Base-by-base conservation (phyloP, 2,113 vertebrate species). In the Rhinogobius similis region DNA sequence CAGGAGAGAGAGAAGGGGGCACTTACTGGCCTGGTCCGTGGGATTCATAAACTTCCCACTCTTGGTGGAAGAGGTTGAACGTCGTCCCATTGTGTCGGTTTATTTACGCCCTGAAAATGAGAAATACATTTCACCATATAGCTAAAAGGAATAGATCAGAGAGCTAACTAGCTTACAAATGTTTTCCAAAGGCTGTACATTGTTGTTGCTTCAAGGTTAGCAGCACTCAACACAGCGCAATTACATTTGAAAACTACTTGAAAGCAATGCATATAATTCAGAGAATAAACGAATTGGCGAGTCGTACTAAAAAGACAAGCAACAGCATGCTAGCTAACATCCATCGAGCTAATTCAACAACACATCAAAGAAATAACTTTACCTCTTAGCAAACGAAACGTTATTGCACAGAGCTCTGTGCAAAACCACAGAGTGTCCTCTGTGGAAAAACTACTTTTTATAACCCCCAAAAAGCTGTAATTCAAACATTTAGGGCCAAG, bases 1-100 rank as follows among this genome's bases (percentile, higher is more conserved):
- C 20, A 18, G 13, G 52, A 44, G n/a, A 0, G 72, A 23, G n/a
- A 52, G 16, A 36, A n/a, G n/a, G n/a, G 0, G 8, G 62, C 58
- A 98, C 98, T 96, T 91, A 98, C 98, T 92, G 78, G 98, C 98
- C 89, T 99, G 97, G 86, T 99, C 98, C 0, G 98, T 99, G 89
- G 98, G 98, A 72, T 99, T 99, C 98, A 99, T 99, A 65, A 99
- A 99, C 81, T 99, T 99, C 87, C 98, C 98, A 95, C 98, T 99
- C 95, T 99, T 99, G 92, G 98, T 99, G 96, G 98, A 99, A 64
- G 97, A 98, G 27, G 98, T 99, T 5, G 98, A 99, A 85, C 98
- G 94, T 65, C 98, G 93, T 76, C 98, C 98, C 98, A 99, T 99
- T 76, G 86, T 95, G 90, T 41, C 68, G 46, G 50, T 66, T n/a